These are phyloP conservation scores for Hydroisotoma schaefferi DNA, from an alignment of 2,888 invertebrate species.

Conservation along the genomic window DNA sequence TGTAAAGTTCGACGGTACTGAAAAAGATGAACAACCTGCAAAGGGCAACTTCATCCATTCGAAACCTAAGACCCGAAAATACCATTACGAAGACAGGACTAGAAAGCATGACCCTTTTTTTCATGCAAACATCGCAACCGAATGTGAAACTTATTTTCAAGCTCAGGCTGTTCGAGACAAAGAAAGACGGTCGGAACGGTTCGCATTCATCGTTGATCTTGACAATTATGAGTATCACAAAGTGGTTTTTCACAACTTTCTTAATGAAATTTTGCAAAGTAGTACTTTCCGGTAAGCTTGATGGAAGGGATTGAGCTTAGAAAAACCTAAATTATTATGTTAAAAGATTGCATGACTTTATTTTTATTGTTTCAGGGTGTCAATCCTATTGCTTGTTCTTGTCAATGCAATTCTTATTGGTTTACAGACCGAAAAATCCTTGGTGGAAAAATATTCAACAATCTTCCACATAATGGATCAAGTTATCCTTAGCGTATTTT, in stretches of 20 bases:
- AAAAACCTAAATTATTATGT: neutral
- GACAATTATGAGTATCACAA: slow-evolving; percentile 46
- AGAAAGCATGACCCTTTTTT: slow-evolving; percentile 12
- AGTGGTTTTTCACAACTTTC: slow-evolving; percentile 41
- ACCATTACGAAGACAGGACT: slow-evolving; percentile 18
- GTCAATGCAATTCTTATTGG: slow-evolving; percentile 50
- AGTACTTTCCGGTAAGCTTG: slow-evolving; percentile 26
- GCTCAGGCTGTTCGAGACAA: slow-evolving; percentile 22
- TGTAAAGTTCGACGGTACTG: too few species aligned
- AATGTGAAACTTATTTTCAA: slow-evolving; percentile 35
- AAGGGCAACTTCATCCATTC: slow-evolving; percentile 18
- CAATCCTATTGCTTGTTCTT: slow-evolving; percentile 48
- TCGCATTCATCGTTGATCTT: slow-evolving; percentile 39
- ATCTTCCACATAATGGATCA: slow-evolving; percentile 48
- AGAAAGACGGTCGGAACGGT: slow-evolving; percentile 35
- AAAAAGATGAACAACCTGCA: neutral
- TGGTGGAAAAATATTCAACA: slow-evolving; percentile 30
- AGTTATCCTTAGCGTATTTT: slow-evolving; percentile 49
- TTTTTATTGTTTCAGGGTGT: neutral
- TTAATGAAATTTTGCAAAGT: slow-evolving; percentile 44
- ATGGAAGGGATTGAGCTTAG: neutral
- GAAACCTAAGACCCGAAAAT: slow-evolving; percentile 10
- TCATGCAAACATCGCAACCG: slow-evolving; percentile 37
- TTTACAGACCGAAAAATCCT: slow-evolving; percentile 45
- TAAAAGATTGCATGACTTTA: neutral